Conservation (phyloP, 2,113 vertebrate species). For the Zosterops japonicus region DNA sequence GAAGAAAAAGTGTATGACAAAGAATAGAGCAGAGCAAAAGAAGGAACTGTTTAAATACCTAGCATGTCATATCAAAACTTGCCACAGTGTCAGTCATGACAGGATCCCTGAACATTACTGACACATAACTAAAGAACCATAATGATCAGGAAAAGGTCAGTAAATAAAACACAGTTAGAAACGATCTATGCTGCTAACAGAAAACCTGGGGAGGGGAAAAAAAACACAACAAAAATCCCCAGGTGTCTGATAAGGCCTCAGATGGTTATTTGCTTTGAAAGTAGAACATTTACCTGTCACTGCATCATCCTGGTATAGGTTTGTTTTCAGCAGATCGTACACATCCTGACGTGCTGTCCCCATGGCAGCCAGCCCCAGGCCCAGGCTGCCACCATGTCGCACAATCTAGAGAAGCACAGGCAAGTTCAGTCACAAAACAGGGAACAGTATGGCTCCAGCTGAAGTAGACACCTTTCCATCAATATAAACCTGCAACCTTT, state of each 20-base stretch:
- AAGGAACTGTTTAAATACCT: neutral
- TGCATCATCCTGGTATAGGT: conserved; percentile 97
- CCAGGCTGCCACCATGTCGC: conserved; percentile 94
- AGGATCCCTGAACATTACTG: neutral
- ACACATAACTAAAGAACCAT: neutral
- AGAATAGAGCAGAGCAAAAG: neutral
- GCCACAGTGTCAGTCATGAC: neutral
- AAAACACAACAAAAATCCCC: neutral
- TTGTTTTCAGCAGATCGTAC: conserved; percentile 96
- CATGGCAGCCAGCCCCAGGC: conserved; percentile 93
- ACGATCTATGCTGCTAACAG: neutral
- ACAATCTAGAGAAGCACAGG: conserved; percentile 83
- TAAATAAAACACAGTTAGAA: neutral
- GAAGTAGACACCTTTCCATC: neutral
- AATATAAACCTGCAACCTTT: neutral
- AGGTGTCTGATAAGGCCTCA: neutral
- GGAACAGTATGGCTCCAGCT: neutral
- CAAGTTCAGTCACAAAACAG: neutral
- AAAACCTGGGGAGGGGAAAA: neutral
- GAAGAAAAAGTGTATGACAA: neutral
- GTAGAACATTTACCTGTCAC: conserved; percentile 85
- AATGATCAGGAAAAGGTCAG: neutral
- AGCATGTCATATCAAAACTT: neutral
- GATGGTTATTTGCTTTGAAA: conserved; percentile 27
- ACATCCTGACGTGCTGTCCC: conserved; percentile 97